Evolutionary conservation across 2,888 invertebrate genomes (phyloP).

Genomic region (Clusia tigrina): DNA sequence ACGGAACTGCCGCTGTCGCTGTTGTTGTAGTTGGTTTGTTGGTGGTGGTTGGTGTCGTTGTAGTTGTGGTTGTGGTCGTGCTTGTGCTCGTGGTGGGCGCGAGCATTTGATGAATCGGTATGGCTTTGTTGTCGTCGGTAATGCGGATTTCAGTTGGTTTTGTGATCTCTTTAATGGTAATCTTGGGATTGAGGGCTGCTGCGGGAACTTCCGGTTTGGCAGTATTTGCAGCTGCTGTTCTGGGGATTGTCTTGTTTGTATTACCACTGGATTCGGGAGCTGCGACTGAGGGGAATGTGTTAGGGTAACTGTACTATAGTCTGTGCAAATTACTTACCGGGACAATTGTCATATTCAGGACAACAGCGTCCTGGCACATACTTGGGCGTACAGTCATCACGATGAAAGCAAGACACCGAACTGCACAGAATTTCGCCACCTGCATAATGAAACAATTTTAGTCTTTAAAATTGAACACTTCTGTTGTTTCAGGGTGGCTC

Average conservation of each 20-base stretch:
- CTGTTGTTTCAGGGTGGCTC: constrained; percentile 21
- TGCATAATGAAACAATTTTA: constrained; percentile 34
- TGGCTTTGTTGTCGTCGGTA: constrained; percentile 57
- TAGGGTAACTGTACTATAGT: neutral
- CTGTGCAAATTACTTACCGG: too few species aligned
- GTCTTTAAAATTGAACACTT: neutral
- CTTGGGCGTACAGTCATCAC: constrained; percentile 78
- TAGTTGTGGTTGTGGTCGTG: constrained; percentile 32
- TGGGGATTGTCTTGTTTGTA: constrained; percentile 19
- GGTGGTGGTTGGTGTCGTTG: constrained; percentile 33
- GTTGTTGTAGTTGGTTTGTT: constrained; percentile 26
- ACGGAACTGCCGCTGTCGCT: neutral
- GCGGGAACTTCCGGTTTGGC: constrained; percentile 24
- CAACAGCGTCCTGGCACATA: constrained; percentile 79
- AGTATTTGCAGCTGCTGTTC: constrained; percentile 31
- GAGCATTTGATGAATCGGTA: constrained; percentile 48
- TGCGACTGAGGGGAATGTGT: too few species aligned
- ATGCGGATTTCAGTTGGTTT: constrained; percentile 63
- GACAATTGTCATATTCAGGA: constrained; percentile 83
- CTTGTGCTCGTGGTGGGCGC: constrained; percentile 42
- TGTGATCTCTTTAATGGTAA: constrained; percentile 64
- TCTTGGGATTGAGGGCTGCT: constrained; percentile 54
- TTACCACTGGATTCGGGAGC: constrained; percentile 7
- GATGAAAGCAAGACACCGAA: constrained; percentile 77
- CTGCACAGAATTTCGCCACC: constrained; percentile 81